A percentile compares a stretch with the other conserved stretches of the same genome.
phyloP scores from a whole-genome alignment of 1,140 invertebrate species.

The Leptonema lineaticorne region DNA sequence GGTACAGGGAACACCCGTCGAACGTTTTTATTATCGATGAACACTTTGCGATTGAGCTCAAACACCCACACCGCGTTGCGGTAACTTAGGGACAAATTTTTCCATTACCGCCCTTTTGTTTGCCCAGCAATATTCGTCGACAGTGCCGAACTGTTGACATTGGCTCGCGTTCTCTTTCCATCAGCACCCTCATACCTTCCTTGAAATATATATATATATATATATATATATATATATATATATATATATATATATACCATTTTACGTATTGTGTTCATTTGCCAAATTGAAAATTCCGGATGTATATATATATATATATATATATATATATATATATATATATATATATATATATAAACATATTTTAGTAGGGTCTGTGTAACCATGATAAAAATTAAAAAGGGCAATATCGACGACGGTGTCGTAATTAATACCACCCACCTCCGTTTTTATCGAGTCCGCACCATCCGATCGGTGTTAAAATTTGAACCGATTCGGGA shows the following conservation, averaged over 20 bases:
- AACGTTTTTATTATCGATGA: slow-evolving; percentile 25
- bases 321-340: background rate
- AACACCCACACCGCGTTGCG: slow-evolving; percentile 12
- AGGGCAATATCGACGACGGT: background rate
- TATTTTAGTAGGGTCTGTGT: background rate
- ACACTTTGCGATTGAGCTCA: slow-evolving; percentile 24
- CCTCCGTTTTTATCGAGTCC: background rate
- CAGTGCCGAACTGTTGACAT: slow-evolving; percentile 32
- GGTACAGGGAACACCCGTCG: background rate
- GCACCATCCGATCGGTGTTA: background rate
- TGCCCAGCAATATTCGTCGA: slow-evolving; percentile 33
- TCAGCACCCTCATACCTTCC: too few species aligned
- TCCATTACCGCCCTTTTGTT: slow-evolving; percentile 38
- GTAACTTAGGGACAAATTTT: slow-evolving; percentile 34
- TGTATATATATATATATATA: background rate
- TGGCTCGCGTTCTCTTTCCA: background rate
- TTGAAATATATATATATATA: too few species aligned
- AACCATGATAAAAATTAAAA: slow-evolving; percentile 9
- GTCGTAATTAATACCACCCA: slow-evolving; percentile 18
- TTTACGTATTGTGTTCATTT: slow-evolving; percentile 29
- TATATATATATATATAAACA: too few species aligned
- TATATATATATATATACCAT: too few species aligned
- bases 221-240: too few species aligned
- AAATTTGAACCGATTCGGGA: too few species aligned
- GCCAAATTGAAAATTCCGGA: slow-evolving; percentile 34